Evolutionary conservation across 37 sponge, comb jelly and placozoan genomes (phyloP), one percentile per base, ranked within the genome.

Genomic region (Chondrilla cf. caribensis): DNA sequence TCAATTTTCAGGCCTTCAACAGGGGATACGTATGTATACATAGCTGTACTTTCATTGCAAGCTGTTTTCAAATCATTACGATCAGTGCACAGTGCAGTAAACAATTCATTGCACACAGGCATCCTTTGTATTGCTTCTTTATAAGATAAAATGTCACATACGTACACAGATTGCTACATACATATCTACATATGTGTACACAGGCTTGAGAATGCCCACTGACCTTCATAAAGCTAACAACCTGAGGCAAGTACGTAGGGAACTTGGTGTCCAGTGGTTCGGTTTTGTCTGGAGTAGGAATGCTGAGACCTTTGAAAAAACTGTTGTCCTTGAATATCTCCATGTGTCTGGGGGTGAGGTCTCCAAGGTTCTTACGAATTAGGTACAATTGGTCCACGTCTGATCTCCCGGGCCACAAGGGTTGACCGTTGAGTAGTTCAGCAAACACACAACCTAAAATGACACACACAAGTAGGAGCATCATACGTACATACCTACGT

Each of bases 381-480:
- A 91, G 93, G 82, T 90, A 90, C 29, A 97, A 81, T 71, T 97
- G 98, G 59, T 97, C 98, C 26, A 97, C 92, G 55, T 97, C 98
- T 58, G 98, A 97, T 38, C 87, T 92, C 14, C 95, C 98, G 0
- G 95, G 98, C 93, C 94, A 94, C 14, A 97, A 64, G 2, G 98
- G 89, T 26, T 90, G 95, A 4, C 95, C 98, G 54, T 87, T 92
- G 5, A 97, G 70, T 40, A 97, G 81, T 79, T 97, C 98, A 73
- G 95, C 95, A 95, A 97, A 97, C 39, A 97, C 89, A 78, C 98
- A 95, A 2, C 98, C 92, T 91, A 38, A 19, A 33, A 17, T 84
- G 40, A n/a, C 39, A 58, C 60, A 80, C 33, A 29, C 2, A 33
- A 25, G 8, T 3, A 67, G 8, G 7, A 62, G 51, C 11, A 47